Base-by-base conservation (phyloP, 1,140 invertebrate genomes). In the Ceratoteleas bidentatus region DNA sequence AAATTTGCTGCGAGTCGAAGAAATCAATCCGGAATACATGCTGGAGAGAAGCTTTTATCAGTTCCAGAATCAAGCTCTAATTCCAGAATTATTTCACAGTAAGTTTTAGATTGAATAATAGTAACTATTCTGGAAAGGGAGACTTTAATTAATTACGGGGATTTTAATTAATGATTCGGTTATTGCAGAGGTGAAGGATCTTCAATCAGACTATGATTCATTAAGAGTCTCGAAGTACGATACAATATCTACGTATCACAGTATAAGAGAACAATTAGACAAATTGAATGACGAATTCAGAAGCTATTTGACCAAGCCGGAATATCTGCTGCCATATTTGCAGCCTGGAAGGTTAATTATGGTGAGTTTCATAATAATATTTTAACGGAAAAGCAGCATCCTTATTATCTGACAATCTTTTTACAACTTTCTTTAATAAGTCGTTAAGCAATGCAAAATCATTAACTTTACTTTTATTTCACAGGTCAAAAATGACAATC, bases 11-110 rank as follows among this genome's bases (percentile, higher is more conserved):
- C 90, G 95, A 88, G 99, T 99, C 6, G 99, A 99, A 92, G 99
- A 99, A 92, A 99, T 99, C 66, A 99, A 99, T 93, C 99, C 99
- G 0, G 98, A 99, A 90, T 99, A 99, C 85, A 99, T 99, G 97
- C 92, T 99, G 85, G 98, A 99, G 88, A 94, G 98, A 77, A 99
- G 97, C 85, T 99, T 99, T 90, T 99, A 96, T 91, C 99, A 99
- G 90, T 99, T 99, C 88, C 99, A 99, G 92, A 99, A 99, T 92
- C 99, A 99, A 92, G 94, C 98, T 0, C 93, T 95, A 15, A 98
- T 99, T 85, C 99, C 99, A 3, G 94, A 95, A 53, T 92, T 99
- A 5, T 95, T 96, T 86, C 95, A 98, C 10, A 77, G 75, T 85
- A 8, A 74, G 62, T 84, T 54, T 24, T 24, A 24, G 1, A 24